phyloP scores from a whole-genome alignment of 2,797 vertebrate genomes.

The Aeoliscus strigatus region DNA sequence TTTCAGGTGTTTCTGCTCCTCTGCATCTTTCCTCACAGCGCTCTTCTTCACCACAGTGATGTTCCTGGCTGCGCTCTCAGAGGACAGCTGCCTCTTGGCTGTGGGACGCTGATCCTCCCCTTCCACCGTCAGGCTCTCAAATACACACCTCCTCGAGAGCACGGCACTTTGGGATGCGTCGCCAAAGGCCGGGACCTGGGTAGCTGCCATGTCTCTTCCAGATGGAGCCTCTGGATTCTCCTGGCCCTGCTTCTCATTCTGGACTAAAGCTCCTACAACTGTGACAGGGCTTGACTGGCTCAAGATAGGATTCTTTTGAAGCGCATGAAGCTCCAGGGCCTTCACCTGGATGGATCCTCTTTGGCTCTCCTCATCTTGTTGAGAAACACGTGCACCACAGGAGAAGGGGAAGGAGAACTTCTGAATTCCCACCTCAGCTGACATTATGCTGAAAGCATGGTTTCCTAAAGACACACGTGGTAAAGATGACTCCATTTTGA shows the following conservation, averaged over 20 bases:
- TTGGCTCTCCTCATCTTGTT: conserved; percentile 40
- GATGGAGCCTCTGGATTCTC: conserved; percentile 2
- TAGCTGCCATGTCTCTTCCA: background rate
- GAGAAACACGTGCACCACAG: conserved; percentile 31
- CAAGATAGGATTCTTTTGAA: conserved; percentile 22
- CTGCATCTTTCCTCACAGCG: conserved; percentile 60
- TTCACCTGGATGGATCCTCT: conserved; percentile 40
- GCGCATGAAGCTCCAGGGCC: conserved; percentile 20
- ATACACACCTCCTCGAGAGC: conserved; percentile 36
- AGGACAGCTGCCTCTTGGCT: conserved; percentile 76
- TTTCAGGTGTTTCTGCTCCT: conserved; percentile 35
- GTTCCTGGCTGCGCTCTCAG: conserved; percentile 69
- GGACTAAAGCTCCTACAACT: conserved; percentile 15
- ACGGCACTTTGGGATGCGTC: conserved; percentile 16
- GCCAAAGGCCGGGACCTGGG: conserved; percentile 9
- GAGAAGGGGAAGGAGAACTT: conserved; percentile 71
- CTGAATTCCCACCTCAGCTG: conserved; percentile 59
- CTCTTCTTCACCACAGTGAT: conserved; percentile 74
- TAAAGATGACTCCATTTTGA: too few species aligned
- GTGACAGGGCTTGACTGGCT: background rate
- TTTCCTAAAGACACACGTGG: too few species aligned
- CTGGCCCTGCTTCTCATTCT: conserved; percentile 26
- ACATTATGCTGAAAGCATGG: conserved; percentile 63
- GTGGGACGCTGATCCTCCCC: conserved; percentile 68
- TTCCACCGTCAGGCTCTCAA: conserved; percentile 59